Conservation (phyloP, 2,888 invertebrate species). For the Lutraria lutraria region DNA sequence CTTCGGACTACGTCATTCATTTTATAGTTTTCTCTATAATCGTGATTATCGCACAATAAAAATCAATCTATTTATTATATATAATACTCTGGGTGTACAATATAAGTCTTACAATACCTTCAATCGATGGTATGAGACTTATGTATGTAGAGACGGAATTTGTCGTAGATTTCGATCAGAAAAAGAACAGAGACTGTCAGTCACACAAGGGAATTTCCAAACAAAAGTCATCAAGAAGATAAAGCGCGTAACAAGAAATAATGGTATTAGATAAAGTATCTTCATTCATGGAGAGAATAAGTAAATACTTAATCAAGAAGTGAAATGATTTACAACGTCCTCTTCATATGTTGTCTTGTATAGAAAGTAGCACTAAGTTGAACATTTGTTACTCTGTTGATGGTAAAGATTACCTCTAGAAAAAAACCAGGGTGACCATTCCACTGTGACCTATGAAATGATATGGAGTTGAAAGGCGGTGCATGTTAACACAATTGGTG, state of each 20-base stretch:
- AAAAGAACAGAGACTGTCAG: not conserved
- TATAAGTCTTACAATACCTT: not conserved
- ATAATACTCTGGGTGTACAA: not conserved
- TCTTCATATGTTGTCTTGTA: too few species aligned
- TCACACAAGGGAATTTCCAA: not conserved
- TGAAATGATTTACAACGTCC: not conserved
- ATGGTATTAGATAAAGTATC: constrained; percentile 6
- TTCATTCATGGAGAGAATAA: constrained; percentile 6
- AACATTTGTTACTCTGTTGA: too few species aligned
- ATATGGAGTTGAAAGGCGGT: too few species aligned
- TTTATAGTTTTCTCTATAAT: not conserved
- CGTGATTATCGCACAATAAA: not conserved
- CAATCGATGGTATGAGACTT: not conserved
- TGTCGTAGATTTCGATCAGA: not conserved
- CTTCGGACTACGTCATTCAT: not conserved
- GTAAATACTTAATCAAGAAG: not conserved
- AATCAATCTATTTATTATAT: not conserved
- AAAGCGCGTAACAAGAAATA: not conserved
- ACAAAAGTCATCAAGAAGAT: not conserved
- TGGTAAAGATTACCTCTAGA: too few species aligned
- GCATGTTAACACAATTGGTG: too few species aligned
- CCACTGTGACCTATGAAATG: too few species aligned
- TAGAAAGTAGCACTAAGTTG: too few species aligned
- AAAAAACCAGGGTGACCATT: too few species aligned
- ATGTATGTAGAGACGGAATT: not conserved